phyloP scores from a whole-genome alignment of 2,113 vertebrate genomes.

The Butorides virescens region DNA sequence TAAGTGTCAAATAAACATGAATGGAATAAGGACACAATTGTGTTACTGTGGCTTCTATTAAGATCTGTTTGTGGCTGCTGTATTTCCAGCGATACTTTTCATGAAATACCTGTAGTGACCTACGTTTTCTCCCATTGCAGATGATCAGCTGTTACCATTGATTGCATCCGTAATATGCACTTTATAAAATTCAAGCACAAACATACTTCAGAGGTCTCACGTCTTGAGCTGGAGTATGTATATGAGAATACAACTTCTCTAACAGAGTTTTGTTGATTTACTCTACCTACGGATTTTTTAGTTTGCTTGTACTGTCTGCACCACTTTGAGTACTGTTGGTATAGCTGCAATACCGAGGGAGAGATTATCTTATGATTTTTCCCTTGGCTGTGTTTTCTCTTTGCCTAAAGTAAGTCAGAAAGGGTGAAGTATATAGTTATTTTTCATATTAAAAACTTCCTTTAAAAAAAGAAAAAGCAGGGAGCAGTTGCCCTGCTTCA shows the following conservation, averaged over 20 bases:
- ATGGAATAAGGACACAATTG: background rate
- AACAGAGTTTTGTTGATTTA: background rate
- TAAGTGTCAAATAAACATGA: background rate
- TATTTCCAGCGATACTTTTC: background rate
- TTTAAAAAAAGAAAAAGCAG: background rate
- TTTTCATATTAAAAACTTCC: background rate
- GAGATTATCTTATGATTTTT: background rate
- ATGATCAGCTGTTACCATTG: background rate
- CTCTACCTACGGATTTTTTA: background rate
- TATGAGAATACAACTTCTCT: background rate
- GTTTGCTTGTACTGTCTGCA: background rate
- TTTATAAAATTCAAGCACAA: background rate
- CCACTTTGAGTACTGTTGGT: background rate
- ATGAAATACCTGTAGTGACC: background rate
- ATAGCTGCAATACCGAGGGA: background rate
- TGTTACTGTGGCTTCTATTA: background rate
- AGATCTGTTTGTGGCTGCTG: background rate
- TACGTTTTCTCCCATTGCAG: background rate
- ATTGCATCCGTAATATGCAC: rapidly evolving
- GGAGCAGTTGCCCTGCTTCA: background rate
- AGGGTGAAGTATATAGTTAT: background rate
- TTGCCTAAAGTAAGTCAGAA: background rate
- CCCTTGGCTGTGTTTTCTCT: background rate
- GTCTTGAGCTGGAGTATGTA: background rate
- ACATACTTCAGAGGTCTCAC: background rate